Conservation (phyloP, 1,140 invertebrate species). For the Aphidius ervi region DNA sequence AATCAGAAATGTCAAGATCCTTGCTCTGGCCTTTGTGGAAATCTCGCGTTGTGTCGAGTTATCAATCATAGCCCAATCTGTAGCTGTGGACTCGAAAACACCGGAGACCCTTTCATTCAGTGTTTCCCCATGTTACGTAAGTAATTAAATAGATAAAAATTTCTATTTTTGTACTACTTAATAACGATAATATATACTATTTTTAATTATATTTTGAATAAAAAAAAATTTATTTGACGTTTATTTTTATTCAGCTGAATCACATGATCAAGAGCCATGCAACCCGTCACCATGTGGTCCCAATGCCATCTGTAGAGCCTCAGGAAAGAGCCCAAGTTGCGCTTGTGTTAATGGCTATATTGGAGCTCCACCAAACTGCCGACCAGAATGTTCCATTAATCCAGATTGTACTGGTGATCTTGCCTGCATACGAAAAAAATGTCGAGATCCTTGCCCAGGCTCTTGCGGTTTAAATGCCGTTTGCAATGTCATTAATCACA, state of each 20-base stretch:
- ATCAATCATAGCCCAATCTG: conserved; percentile 57
- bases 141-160: background rate
- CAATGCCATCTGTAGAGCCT: conserved; percentile 59
- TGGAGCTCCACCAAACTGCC: conserved; percentile 64
- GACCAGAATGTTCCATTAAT: conserved; percentile 66
- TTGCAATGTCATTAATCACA: conserved; percentile 67
- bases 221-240: background rate
- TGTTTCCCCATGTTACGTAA: conserved; percentile 31
- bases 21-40: conserved; percentile 59
- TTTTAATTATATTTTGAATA: background rate
- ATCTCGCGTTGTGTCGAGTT: conserved; percentile 57
- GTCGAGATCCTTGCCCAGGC: conserved; percentile 70
- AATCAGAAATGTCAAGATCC: conserved; percentile 56
- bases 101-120: conserved; percentile 36
- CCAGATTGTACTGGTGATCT: conserved; percentile 64
- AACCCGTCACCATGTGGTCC: conserved; percentile 65
- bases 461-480: conserved; percentile 68
- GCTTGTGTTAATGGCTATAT: conserved; percentile 66
- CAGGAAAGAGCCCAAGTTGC: conserved; percentile 49
- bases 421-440: conserved; percentile 67
- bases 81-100: conserved; percentile 47
- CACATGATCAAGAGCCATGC: conserved; percentile 49
- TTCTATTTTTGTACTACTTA: too few relatives aligned
- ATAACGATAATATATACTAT: conserved; percentile 22
- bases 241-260: conserved; percentile 22